Evolutionary conservation across 2,113 vertebrate genomes (phyloP).

Genomic region (Narcine bancroftii): DNA sequence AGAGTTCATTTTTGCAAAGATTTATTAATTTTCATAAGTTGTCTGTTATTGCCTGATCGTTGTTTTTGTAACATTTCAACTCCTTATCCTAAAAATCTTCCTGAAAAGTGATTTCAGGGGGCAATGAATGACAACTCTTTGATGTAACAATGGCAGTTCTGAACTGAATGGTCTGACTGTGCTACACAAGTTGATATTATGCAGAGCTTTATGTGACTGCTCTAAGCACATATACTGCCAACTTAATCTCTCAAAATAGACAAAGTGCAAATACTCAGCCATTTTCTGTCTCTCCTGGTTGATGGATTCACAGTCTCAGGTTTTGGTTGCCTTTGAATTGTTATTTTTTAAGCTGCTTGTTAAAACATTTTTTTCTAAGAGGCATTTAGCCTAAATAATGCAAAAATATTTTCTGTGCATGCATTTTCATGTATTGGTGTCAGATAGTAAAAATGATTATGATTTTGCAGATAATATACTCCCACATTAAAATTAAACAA

Average conservation of each 20-base stretch:
- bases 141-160: slow-evolving; percentile 33
- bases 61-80: slow-evolving; percentile 36
- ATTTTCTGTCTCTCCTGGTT: not conserved
- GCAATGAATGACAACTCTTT: slow-evolving; percentile 13
- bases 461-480: not conserved
- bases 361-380: not conserved
- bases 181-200: slow-evolving; percentile 29
- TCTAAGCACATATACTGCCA: not conserved
- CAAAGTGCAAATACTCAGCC: slow-evolving; percentile 22
- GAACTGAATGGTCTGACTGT: slow-evolving; percentile 14
- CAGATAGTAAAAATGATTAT: not conserved
- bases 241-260: slow-evolving; percentile 21
- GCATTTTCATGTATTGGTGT: not conserved
- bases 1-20: not conserved
- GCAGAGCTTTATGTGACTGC: slow-evolving; percentile 7
- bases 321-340: slow-evolving; percentile 18
- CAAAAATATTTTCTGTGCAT: not conserved
- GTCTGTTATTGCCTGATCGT: slow-evolving; percentile 24
- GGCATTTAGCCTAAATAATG: not conserved
- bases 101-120: not conserved
- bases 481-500: not conserved
- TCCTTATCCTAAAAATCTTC: not conserved
- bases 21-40: slow-evolving; percentile 29
- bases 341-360: slow-evolving; percentile 4
- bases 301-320: not conserved